Base-by-base conservation (phyloP, 1,140 invertebrate genomes). In the Holcopasites calliopsidis region DNA sequence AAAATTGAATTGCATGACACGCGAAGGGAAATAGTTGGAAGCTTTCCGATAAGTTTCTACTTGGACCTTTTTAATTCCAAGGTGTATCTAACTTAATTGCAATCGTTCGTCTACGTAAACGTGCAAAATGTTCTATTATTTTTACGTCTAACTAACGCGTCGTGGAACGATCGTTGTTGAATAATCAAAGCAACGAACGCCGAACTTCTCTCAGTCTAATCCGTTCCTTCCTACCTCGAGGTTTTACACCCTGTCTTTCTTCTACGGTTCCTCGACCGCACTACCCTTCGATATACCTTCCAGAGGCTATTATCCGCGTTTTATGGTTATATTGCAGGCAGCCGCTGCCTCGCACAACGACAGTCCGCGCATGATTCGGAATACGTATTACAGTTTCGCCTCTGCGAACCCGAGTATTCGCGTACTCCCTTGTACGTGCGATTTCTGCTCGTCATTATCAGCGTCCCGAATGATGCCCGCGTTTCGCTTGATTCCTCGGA, bases 311-410 rank as follows among this genome's bases (percentile, higher is more conserved):
- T 90, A 90, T 90, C 89, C 89, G 81, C 87, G 88, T 89, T 91
- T 91, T 90, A 91, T 90, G 86, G 88, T 88, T 90, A 89, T 90
- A 91, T 90, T 89, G 87, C 89, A 84, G 87, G 82, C 79, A 87
- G 83, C 83, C 85, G 84, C 80, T 83, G 82, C 69, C 81, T 85
- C 82, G 77, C 87, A 87, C 84, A 86, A 88, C 84, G 79, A 76
- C 80, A 33, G 70, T 73, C 31, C 54, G 78, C 61, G 55, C 75
- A 79, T 68, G 72, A 85, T 84, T 86, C 83, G 72, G 74, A 85
- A 86, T 82, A 79, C 80, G 80, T 86, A 87, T 89, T 88, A 88
- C 82, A 83, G 85, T 89, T 88, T 86, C 80, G 78, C 85, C 79
- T n/a, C n/a, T n/a, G 65, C 44, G 57, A 52, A 33, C 26, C 44